Conservation (phyloP, 2,888 invertebrate species). For the Pyrrhosoma nymphula region DNA sequence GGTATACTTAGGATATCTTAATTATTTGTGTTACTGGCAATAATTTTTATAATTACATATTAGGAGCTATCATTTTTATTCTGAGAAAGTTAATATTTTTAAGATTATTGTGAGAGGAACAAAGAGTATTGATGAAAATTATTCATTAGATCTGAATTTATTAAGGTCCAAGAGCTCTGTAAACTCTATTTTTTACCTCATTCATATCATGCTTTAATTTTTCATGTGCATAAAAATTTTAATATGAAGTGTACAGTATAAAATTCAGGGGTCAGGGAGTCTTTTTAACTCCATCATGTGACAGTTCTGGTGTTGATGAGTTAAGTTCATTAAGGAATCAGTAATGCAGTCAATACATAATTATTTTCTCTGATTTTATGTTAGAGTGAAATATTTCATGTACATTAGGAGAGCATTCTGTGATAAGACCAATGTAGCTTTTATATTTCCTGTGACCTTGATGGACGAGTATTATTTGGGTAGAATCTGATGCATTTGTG, state of each 20-base stretch:
- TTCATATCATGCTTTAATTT: not conserved
- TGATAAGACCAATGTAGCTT: conserved; percentile 52
- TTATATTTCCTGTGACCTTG: not conserved
- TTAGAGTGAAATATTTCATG: not conserved
- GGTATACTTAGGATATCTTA: not conserved
- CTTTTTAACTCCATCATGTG: not conserved
- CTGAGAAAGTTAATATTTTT: not conserved
- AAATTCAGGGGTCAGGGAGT: not conserved
- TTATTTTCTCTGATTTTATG: not conserved
- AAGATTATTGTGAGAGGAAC: not conserved
- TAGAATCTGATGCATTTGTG: not conserved
- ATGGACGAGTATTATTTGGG: not conserved
- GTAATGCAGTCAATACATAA: not conserved
- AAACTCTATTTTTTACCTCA: not conserved
- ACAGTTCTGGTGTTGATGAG: not conserved
- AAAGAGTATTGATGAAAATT: not conserved
- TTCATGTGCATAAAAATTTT: not conserved
- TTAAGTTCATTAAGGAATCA: not conserved
- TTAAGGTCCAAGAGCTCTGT: not conserved
- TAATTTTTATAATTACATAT: not conserved
- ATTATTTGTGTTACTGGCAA: not conserved
- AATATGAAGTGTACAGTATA: not conserved
- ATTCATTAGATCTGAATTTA: not conserved
- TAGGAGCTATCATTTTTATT: not conserved
- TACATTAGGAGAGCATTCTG: conserved; percentile 24